Base-by-base conservation (phyloP, 2,888 invertebrate species). In the Eupithecia exiguata region DNA sequence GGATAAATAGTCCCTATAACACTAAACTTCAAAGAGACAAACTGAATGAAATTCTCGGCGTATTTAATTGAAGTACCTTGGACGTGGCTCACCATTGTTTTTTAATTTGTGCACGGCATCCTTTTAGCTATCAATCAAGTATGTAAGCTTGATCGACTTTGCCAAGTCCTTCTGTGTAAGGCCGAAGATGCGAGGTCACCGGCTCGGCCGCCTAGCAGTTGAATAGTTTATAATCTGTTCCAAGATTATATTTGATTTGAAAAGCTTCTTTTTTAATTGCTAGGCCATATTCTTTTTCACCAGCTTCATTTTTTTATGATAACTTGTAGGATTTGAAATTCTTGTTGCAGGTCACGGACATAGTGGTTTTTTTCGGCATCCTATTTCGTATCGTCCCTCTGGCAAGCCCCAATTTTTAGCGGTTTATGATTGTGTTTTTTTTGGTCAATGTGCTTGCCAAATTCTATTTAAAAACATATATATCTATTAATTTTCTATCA, bases 121-220 rank as follows among this genome's bases (percentile, higher is more conserved):
- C 91, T 91, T 91, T 91, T 84, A 88, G 82, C 91, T 84, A 91
- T 91, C 91, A 91, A 91, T 91, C 91, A 91, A 91, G 86, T 87
- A 81, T 91, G 91, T 91, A 88, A 82, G 79, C 81, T 73, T 76
- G 82, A 81, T 84, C 83, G 78, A 75, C 77, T 78, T 82, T 71
- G 69, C 73, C 65, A 61, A 67, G 79, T 80, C 75, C 78, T 69
- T 78, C 79, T 83, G 77, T 77, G 74, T 72, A 78, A 77, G 75
- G 78, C 78, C 79, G 67, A 77, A 66, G 75, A 68, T 68, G 68
- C 46, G 69, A 72, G 74, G 74, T 74, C 71, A 73, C 46, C 38
- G 36, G 38, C 63, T 65, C 14, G 36, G 38, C n/a, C 38, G 36
- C 58, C 25, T 58, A 25, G 25, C 25, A 58, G 58, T 58, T 5